These are phyloP conservation scores for Frankliniella intonsa DNA, from an alignment of 2,888 invertebrate species.

Conservation along the genomic window DNA sequence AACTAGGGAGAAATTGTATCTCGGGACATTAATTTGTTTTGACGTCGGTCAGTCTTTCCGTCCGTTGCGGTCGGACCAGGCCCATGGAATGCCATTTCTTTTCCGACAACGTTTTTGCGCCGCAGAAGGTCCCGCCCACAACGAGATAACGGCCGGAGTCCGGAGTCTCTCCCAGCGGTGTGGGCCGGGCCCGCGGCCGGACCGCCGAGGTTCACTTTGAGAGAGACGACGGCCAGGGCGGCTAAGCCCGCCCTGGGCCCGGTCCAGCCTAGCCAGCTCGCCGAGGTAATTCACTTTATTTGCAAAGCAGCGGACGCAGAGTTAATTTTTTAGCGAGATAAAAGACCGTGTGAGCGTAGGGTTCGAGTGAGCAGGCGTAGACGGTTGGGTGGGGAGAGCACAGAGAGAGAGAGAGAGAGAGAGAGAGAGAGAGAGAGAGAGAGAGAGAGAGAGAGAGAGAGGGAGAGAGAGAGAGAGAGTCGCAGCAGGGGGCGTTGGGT, in stretches of 20 bases:
- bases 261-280: not conserved
- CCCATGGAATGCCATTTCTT: no score
- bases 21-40: no score
- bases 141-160: not conserved
- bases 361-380: not conserved
- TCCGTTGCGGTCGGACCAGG: no score
- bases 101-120: no score
- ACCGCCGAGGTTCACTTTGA: no score
- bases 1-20: no score
- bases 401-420: not conserved
- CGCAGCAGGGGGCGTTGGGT: no score
- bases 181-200: not conserved
- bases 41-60: no score
- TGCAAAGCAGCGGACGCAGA: not conserved
- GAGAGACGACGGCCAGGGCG: no score
- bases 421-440: not conserved
- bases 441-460: no score
- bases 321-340: conserved; percentile 6
- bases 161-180: not conserved
- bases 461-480: no score
- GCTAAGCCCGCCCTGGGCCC: not conserved
- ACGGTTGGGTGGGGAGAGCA: not conserved
- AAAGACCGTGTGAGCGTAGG: not conserved
- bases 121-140: not conserved
- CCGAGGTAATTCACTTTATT: not conserved